Evolutionary conservation across 2,888 invertebrate genomes (phyloP), one percentile per base, ranked within the genome.

Genomic region (Drosophila mimica): DNA sequence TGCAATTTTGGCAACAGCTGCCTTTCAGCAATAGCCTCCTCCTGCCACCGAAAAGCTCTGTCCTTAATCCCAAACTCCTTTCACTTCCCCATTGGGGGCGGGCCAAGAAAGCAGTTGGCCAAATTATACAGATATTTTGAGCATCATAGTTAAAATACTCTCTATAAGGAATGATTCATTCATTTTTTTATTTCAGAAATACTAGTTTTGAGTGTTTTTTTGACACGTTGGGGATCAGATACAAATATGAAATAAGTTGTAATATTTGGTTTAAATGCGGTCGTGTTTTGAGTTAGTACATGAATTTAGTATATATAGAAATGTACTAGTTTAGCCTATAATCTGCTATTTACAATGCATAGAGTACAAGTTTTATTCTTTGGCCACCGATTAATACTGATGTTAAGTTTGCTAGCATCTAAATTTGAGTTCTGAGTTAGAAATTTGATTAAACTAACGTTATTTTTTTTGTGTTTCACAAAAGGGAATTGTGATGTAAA

Each of bases 1-100:
- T 78, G 85, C 85, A 87, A 90, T 87, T 85, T 89, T 87, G 84
- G 86, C 84, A 87, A 88, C 88, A 83, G 88, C 84, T 88, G 83
- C 76, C 85, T 88, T 83, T 83, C 83, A 84, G 81, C 83, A 80
- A 61, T 74, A 61, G 61, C 63, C 82, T 65, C 53, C 65, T 64
- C 64, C 28, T 54, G 69, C 56, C 70, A 34, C 43, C 43, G 48
- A 58, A 25, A 53, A 40, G 25, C 28, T 25, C 11, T 20, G 4
- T 15, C 58, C 57, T 48, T 33, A 17, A n/a, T 20, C 69, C 40
- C 59, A 48, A 38, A 51, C 57, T 53, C 17, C 20, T 49, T 59
- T 25, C 51, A 30, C 51, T 20, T 43, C 17, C 58, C 54, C 49
- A 30, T 72, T 64, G 64, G 57, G 43, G 54, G 46, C 8, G 51